Percentiles rank a stretch among this genome's conserved stretches.
Conservation (phyloP, 2,113 vertebrate species). For the Myiagra hebetior region DNA sequence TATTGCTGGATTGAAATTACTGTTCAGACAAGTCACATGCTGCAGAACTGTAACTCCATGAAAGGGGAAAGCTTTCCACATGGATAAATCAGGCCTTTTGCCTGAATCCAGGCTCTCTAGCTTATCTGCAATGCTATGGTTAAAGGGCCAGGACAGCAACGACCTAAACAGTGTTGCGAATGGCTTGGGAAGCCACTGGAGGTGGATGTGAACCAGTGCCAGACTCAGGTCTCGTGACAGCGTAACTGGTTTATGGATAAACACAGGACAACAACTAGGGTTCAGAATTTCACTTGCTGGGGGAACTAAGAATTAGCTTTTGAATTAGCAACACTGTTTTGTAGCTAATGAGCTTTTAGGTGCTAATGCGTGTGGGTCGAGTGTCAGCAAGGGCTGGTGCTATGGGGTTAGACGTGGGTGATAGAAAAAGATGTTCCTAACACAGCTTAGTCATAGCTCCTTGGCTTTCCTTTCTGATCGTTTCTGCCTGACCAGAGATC, state of each 20-base stretch:
- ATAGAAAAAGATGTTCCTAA: neutral
- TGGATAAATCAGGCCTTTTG: neutral
- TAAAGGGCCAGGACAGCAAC: neutral
- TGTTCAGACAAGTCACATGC: neutral
- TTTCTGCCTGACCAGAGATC: neutral
- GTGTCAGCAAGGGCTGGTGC: neutral
- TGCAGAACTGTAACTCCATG: neutral
- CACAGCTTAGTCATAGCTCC: neutral
- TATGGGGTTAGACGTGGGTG: neutral
- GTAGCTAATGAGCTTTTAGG: neutral
- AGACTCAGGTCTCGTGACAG: neutral
- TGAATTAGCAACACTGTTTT: neutral
- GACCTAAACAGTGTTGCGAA: neutral
- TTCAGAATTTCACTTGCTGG: neutral
- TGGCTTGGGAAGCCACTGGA: neutral
- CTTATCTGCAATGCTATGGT: neutral
- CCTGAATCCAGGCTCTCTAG: neutral
- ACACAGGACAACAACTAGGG: neutral
- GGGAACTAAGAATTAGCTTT: neutral
- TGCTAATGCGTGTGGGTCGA: neutral
- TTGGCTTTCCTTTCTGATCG: neutral
- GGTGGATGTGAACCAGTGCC: neutral
- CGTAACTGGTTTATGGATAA: neutral
- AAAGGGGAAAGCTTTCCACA: neutral
- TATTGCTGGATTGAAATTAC: neutral